Evolutionary conservation across 2,888 invertebrate species (phyloP).

Genomic region (Helleia helle): DNA sequence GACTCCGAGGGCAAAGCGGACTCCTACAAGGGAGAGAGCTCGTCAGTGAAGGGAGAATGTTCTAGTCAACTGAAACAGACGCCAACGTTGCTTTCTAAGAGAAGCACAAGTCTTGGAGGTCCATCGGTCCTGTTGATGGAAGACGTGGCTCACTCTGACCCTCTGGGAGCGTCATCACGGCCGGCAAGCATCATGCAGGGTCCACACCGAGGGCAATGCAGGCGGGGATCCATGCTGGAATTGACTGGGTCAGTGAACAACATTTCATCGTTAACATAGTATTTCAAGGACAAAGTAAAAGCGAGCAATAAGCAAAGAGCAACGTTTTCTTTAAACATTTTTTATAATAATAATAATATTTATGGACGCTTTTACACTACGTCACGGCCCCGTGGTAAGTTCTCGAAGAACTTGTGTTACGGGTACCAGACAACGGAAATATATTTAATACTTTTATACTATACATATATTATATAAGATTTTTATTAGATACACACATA

Average conservation of each 20-base stretch:
- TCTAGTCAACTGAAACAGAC: slow-evolving; percentile 43
- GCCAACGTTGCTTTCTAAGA: slow-evolving; percentile 52
- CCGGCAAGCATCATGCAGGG: slow-evolving; percentile 75
- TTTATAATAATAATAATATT: too few species aligned
- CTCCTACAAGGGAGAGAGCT: slow-evolving; percentile 48
- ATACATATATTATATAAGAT: too few species aligned
- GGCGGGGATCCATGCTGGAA: slow-evolving; percentile 88
- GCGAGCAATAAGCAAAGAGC: too few species aligned
- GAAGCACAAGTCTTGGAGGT: slow-evolving; percentile 61
- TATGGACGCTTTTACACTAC: too few species aligned
- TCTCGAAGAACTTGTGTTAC: too few species aligned
- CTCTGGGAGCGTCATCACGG: slow-evolving; percentile 76
- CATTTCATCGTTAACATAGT: too few species aligned
- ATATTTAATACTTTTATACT: too few species aligned
- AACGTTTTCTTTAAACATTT: too few species aligned
- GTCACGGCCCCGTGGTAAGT: too few species aligned
- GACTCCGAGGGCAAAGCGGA: slow-evolving; percentile 72
- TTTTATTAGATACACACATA: too few species aligned
- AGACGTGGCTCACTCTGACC: slow-evolving; percentile 74
- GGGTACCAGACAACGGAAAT: too few species aligned
- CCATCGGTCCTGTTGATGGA: slow-evolving; percentile 76
- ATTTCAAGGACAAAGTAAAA: too few species aligned
- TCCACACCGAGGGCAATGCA: slow-evolving; percentile 77
- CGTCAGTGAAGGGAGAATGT: slow-evolving; percentile 24
- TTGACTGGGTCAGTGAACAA: slow-evolving; percentile 78